Evolutionary conservation across 2,113 vertebrate genomes (phyloP).

Genomic region (Lipotes vexillifer): DNA sequence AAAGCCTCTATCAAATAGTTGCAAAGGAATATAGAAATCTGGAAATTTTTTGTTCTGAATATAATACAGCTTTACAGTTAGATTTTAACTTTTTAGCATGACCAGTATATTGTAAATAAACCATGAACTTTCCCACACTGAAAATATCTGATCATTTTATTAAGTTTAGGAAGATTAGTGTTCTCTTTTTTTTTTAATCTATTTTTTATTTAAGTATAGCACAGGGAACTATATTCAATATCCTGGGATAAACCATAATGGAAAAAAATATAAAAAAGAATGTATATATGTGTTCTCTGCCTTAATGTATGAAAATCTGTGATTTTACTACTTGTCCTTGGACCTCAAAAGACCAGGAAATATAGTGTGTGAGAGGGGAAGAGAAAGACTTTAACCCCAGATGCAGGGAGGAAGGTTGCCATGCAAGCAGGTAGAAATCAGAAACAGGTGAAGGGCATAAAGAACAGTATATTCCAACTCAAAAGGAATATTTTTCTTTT

Average conservation of each 20-base stretch:
- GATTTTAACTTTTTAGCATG: neutral
- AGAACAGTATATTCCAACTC: neutral
- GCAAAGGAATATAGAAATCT: neutral
- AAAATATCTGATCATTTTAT: neutral
- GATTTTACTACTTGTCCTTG: neutral
- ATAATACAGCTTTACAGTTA: neutral
- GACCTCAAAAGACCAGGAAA: neutral
- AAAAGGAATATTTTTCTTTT: neutral
- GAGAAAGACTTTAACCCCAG: neutral
- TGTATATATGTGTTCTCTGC: neutral
- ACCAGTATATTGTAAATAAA: neutral
- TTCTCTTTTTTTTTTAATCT: neutral
- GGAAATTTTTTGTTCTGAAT: neutral
- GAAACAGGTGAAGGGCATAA: neutral
- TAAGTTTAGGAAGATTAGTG: neutral
- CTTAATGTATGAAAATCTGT: neutral
- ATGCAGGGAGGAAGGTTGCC: neutral
- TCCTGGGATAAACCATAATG: neutral
- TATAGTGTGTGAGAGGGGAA: neutral
- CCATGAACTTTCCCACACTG: neutral
- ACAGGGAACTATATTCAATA: neutral
- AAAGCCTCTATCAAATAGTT: neutral
- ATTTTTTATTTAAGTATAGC: neutral
- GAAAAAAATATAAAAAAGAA: neutral
- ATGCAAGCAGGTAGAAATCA: neutral